Evolutionary conservation across 2,113 vertebrate species (phyloP), one percentile per base, ranked within the genome.

Genomic region (Mastomys coucha): DNA sequence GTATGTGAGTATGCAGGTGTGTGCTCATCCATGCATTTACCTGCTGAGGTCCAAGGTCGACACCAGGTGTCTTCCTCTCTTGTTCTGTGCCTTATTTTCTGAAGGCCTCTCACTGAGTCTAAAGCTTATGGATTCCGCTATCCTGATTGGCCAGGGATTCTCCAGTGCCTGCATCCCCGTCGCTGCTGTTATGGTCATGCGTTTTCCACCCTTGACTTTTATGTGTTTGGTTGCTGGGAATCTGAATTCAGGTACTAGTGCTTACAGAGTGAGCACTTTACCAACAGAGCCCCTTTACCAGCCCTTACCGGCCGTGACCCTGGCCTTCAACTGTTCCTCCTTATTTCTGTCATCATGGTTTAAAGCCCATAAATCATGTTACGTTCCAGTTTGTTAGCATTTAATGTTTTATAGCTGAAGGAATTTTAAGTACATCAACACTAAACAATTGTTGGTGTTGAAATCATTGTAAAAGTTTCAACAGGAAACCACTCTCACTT

Each of bases 381-480:
- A 67, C 77, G n/a, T 39, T 80, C 42, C 16, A 80, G 16, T 89
- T 72, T 49, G 95, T 78, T 39, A 20, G 31, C 69, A 95, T 39
- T 89, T 80, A 70, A 80, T 88, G 45, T 91, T 92, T 93, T 90
- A 76, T 91, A 96, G 75, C 65, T 93, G 26, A 94, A 93, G 58
- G 11, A 63, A 84, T 53, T 73, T 82, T 88, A 8, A 91, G 91
- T 14, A 73, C 33, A 28, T 31, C 80, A 33, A 63, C 51, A 78
- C 42, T 42, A 81, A 81, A 94, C 16, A 53, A 92, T 88, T 67
- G 67, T 28, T 82, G 56, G 45, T 69, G 8, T 94, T 96, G 78
- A 93, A 85, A 93, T 53, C 77, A 7, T 80, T 76, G 84, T 60
- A 70, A 95, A 70, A 45, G 33, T 93, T 94, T 93, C 70, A 51